A percentile compares a stretch with the other conserved stretches of the same genome.
These are phyloP conservation scores for Acrocyrtus sp. DNA, from an alignment of 2,888 invertebrate genomes.

Conservation along the genomic window DNA sequence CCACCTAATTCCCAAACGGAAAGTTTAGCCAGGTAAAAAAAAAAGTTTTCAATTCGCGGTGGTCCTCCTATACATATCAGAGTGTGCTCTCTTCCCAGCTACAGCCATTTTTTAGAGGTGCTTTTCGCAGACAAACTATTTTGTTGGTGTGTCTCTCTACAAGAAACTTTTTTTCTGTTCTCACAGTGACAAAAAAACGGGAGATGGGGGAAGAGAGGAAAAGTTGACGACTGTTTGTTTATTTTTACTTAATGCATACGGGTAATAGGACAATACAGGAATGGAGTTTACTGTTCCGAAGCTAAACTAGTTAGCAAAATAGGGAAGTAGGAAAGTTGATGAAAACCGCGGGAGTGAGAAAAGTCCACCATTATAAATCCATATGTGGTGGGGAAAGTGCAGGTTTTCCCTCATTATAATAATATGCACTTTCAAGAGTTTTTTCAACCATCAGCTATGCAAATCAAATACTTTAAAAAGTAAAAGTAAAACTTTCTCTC, in stretches of 20 bases:
- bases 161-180: slow-evolving; percentile 17
- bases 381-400: not conserved
- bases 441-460: not conserved
- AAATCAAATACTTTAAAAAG: not conserved
- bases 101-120: slow-evolving; percentile 10
- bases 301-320: slow-evolving; percentile 44
- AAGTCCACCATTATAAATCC: not conserved
- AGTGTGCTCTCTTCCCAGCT: slow-evolving; percentile 9
- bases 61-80: slow-evolving; percentile 32
- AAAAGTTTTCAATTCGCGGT: slow-evolving; percentile 48
- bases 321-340: slow-evolving; percentile 6
- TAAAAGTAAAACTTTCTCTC: no score
- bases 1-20: slow-evolving; percentile 42
- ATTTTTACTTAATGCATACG: slow-evolving; percentile 46
- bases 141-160: slow-evolving; percentile 7
- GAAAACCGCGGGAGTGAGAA: not conserved
- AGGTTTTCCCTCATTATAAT: not conserved
- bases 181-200: not conserved
- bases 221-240: slow-evolving; percentile 41
- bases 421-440: not conserved
- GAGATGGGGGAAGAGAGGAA: slow-evolving; percentile 10
- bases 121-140: no score
- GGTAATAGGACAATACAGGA: no score
- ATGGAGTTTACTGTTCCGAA: no score
- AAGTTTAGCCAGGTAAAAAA: slow-evolving; percentile 44